phyloP scores from a whole-genome alignment of 2,797 vertebrate species.

The Prunella strophiata region DNA sequence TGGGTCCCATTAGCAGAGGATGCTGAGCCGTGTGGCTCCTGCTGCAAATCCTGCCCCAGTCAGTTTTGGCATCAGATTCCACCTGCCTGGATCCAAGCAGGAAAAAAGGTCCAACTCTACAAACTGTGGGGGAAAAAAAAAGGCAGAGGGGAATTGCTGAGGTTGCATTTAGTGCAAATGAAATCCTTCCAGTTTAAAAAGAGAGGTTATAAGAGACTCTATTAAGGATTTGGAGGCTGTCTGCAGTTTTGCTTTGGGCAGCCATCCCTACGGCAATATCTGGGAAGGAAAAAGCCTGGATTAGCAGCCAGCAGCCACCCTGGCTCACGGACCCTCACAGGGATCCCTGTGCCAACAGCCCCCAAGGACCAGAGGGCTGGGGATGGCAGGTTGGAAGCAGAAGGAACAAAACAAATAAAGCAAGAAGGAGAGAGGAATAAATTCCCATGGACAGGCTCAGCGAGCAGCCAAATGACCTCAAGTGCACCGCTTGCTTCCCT shows the following conservation, averaged over 20 bases:
- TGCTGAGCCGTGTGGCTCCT: neutral
- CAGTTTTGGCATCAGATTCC: neutral
- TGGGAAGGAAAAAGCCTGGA: neutral
- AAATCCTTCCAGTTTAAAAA: neutral
- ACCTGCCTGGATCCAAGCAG: neutral
- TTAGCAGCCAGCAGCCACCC: neutral
- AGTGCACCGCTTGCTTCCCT: neutral
- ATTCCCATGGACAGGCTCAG: neutral
- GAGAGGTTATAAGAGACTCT: neutral
- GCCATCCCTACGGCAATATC: neutral
- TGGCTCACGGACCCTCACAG: fast-evolving
- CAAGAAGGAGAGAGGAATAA: neutral
- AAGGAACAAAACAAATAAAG: neutral
- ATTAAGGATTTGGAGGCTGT: neutral
- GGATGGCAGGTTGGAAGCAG: neutral
- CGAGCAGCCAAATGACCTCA: constrained; percentile 12
- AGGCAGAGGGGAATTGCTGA: neutral
- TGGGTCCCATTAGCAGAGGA: neutral
- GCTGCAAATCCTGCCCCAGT: neutral
- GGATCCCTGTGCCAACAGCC: neutral
- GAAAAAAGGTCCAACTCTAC: neutral
- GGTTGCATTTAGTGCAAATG: neutral
- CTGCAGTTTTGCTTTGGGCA: neutral
- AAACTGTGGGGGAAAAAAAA: fast-evolving
- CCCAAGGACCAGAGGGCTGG: neutral